Percentiles rank a stretch among this genome's conserved stretches.
phyloP scores from a whole-genome alignment of 1,140 invertebrate genomes.

The Drosophila hydei region DNA sequence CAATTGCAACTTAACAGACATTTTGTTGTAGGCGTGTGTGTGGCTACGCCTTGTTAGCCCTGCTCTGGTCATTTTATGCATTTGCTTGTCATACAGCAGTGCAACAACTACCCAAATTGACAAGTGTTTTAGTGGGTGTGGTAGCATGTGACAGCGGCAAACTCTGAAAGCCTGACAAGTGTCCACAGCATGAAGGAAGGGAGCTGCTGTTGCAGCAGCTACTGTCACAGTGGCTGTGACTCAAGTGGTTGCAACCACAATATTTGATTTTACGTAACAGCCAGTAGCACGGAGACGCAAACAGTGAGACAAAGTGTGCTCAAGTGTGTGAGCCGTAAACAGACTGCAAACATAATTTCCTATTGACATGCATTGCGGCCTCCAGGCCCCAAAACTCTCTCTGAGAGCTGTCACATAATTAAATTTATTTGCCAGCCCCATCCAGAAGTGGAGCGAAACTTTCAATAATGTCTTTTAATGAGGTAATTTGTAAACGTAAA shows the following conservation, averaged over 20 bases:
- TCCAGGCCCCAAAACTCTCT: neutral
- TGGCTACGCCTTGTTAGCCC: neutral
- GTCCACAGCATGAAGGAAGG: neutral
- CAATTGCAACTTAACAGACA: conserved; percentile 5
- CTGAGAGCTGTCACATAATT: conserved; percentile 4
- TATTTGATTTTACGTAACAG: conserved; percentile 11
- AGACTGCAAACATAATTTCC: conserved; percentile 20
- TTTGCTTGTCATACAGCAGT: conserved; percentile 53
- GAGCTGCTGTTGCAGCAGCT: neutral
- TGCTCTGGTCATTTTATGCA: conserved; percentile 63
- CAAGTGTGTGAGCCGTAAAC: conserved; percentile 5
- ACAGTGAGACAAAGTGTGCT: conserved; percentile 6
- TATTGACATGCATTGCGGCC: conserved; percentile 20
- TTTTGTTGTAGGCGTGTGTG: conserved; percentile 35
- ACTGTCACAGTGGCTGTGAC: neutral
- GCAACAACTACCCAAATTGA: conserved; percentile 51
- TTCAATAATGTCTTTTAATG: conserved; percentile 2
- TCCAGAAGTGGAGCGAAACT: neutral
- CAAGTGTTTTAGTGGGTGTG: conserved; percentile 46
- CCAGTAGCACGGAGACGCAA: neutral
- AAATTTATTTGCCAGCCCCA: conserved; percentile 3
- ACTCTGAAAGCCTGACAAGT: conserved; percentile 6
- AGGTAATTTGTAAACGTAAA: neutral
- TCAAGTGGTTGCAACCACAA: conserved; percentile 19
- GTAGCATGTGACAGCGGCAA: conserved; percentile 13